Base-by-base conservation (phyloP, 2,113 vertebrate genomes). In the Xenus cinereus region DNA sequence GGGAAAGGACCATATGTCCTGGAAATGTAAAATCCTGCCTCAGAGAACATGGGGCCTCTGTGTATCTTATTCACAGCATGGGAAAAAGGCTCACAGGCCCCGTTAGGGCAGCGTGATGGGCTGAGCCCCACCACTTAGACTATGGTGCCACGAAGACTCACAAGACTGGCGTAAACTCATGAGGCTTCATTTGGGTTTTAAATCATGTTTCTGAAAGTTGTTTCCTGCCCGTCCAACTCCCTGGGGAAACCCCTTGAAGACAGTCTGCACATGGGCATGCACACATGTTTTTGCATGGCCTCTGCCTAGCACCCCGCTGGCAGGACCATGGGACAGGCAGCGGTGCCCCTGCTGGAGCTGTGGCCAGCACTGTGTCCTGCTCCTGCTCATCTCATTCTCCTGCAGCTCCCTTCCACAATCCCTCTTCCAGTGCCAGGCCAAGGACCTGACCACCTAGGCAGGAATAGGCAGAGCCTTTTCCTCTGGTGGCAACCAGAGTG, bases 231-330 rank as follows among this genome's bases (percentile, higher is more conserved):
- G 0, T 12, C 27, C 60, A 62, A 3, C 32, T 67, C 14, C 14
- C 57, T 14, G 19, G 22, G 24, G 14, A 67, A 72, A 33, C 27
- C 5, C 24, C 46, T 35, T 14, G 37, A 43, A 45, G 27, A 19
- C 21, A 57, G 39, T 3, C 12, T 57, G 39, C 3, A 8, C 1
- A 8, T 2, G 2, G 22, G 22, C 19, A 54, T 0, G 0, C 13
- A 23, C 26, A 56, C 1, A 0, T 0, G 1, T 45, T 75, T 27
- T 10, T 48, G 27, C 5, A 59, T 6, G 2, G 1, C 13, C 43
- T 41, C 33, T 82, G 43, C 73, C n/a, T 5, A 12, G 43, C 39
- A 28, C 4, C 4, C 12, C 1, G 3, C 20, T 2, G 4, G 32
- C n/a, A 66, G 67, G 9, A 56, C 17, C 4, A 0, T 19, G 51